phyloP scores from a whole-genome alignment of 2,797 vertebrate genomes.

The Channa striata region DNA sequence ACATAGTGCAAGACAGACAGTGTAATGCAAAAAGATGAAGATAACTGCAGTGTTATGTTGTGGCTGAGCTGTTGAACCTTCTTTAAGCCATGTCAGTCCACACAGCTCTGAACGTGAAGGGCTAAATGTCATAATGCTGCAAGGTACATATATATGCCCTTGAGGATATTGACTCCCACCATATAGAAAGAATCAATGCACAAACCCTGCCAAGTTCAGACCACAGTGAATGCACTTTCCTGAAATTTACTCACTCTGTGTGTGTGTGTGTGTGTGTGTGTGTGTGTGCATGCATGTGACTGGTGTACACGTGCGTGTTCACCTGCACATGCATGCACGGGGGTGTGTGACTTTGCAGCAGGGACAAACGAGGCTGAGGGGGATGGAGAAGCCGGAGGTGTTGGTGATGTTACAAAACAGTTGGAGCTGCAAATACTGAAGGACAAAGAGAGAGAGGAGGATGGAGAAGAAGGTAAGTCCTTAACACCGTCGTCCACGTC shows the following conservation, averaged over 20 bases:
- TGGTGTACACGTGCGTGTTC: conserved; percentile 36
- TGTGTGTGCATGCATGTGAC: conserved; percentile 8
- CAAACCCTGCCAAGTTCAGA: conserved; percentile 69
- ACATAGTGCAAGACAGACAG: conserved; percentile 50
- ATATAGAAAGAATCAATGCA: conserved; percentile 73
- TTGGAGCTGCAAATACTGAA: conserved; percentile 93
- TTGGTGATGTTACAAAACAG: conserved; percentile 90
- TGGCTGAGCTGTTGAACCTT: conserved; percentile 33
- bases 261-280: conserved; percentile 36
- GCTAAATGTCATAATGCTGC: conserved; percentile 76
- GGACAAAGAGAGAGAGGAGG: conserved; percentile 93
- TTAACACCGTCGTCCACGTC: conserved; percentile 29
- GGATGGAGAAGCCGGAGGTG: conserved; percentile 78
- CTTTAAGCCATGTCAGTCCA: conserved; percentile 43
- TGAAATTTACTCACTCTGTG: conserved; percentile 51
- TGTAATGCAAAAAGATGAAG: conserved; percentile 14
- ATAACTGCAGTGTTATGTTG: conserved; percentile 21
- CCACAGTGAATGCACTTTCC: conserved; percentile 67
- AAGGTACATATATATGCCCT: conserved; percentile 75
- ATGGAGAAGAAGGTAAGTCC: conserved; percentile 91
- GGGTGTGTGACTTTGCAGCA: conserved; percentile 79
- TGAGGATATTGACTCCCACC: conserved; percentile 75
- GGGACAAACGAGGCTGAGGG: conserved; percentile 89
- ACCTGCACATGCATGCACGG: conserved; percentile 59
- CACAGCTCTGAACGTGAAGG: conserved; percentile 48